A percentile compares a stretch with the other conserved stretches of the same genome.
phyloP scores from a whole-genome alignment of 2,888 invertebrate species.

The Caprella mutica region DNA sequence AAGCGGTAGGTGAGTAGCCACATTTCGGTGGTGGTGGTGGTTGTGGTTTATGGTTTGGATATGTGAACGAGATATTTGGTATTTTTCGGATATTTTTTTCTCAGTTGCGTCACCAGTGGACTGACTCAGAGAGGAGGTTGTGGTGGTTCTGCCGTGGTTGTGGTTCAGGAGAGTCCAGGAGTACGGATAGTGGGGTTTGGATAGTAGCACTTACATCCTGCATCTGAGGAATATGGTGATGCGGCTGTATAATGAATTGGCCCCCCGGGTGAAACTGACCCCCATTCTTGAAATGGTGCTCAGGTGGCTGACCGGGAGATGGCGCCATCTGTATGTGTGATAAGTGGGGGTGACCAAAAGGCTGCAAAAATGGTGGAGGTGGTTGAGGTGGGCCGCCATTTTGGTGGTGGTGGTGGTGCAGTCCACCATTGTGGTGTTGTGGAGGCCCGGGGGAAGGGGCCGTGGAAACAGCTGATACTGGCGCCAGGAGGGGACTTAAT shows the following conservation, averaged over 20 bases:
- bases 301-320: slow-evolving; percentile 31
- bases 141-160: slow-evolving; percentile 9
- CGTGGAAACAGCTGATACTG: slow-evolving; percentile 30
- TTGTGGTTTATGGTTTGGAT: no score
- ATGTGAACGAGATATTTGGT: no score
- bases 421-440: slow-evolving; percentile 14
- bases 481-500: slow-evolving; percentile 33
- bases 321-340: slow-evolving; percentile 27
- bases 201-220: slow-evolving; percentile 33
- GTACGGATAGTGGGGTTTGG: slow-evolving; percentile 5
- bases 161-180: no score
- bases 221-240: slow-evolving; percentile 30
- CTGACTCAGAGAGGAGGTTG: no score
- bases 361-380: no score
- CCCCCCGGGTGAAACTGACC: slow-evolving; percentile 28
- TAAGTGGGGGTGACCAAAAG: no score
- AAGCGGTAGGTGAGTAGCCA: no score
- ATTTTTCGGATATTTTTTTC: no score
- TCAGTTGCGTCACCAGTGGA: no score
- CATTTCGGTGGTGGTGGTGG: no score
- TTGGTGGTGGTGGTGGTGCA: slow-evolving; percentile 22
- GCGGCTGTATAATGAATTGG: slow-evolving; percentile 25
- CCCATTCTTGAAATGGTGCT: slow-evolving; percentile 34
- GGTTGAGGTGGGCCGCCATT: neutral
- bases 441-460: slow-evolving; percentile 28